phyloP scores from a whole-genome alignment of 2,888 invertebrate genomes.

The Drosophila setosimentum region DNA sequence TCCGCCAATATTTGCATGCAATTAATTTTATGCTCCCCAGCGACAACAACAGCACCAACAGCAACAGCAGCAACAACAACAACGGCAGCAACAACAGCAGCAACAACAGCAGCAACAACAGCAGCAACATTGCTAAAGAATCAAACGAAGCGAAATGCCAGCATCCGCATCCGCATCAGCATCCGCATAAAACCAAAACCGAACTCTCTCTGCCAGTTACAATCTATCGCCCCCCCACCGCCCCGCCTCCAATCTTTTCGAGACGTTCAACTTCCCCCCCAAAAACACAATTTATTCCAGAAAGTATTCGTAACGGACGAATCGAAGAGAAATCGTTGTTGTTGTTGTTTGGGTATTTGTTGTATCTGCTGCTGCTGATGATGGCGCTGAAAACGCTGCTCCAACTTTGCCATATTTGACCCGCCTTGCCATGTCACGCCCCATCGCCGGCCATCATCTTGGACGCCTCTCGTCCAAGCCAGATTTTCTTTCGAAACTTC shows the following conservation, averaged over 20 bases:
- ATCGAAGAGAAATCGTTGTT: conserved; percentile 66
- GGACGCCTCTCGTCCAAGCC: conserved; percentile 17
- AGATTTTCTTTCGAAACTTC: conserved; percentile 64
- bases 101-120: background rate
- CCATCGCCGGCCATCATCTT: conserved; percentile 50
- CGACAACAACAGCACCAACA: conserved; percentile 13
- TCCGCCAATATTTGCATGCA: conserved; percentile 82
- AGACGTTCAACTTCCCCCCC: conserved; percentile 13
- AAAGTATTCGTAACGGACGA: conserved; percentile 78
- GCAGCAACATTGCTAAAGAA: background rate
- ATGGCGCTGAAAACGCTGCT: conserved; percentile 76
- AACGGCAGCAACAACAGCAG: no score
- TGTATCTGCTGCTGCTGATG: conserved; percentile 57
- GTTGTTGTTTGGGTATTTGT: conserved; percentile 40
- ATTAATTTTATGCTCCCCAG: conserved; percentile 74
- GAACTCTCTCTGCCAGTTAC: conserved; percentile 15
- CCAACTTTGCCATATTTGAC: conserved; percentile 46
- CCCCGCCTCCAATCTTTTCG: conserved; percentile 4
- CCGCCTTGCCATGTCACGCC: background rate
- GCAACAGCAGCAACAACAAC: conserved; percentile 12
- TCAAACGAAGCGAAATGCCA: no score
- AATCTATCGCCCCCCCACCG: conserved; percentile 7
- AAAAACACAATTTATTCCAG: conserved; percentile 71
- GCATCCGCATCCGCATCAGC: no score
- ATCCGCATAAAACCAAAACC: conserved; percentile 26